Evolutionary conservation across 2,113 vertebrate species (phyloP), one percentile per base, ranked within the genome.

Genomic region (Charadrius vociferus): DNA sequence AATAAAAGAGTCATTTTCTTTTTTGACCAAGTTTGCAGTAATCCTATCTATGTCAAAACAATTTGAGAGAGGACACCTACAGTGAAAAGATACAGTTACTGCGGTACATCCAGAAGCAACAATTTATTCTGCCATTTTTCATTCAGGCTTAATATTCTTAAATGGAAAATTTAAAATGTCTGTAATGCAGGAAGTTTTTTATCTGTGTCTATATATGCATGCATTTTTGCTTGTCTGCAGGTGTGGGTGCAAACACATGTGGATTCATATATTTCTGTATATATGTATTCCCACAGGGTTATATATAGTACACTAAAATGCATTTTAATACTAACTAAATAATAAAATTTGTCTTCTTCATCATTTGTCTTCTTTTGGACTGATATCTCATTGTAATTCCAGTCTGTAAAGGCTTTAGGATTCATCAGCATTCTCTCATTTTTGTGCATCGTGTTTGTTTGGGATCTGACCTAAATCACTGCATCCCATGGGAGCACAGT

Each of bases 41-140:
- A 96, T 92, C 37, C 68, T 92, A 47, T 90, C 52, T 95, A 16
- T 88, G 81, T 70, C 72, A 88, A 95, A 96, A 77, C 34, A 91
- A 86, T 93, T 83, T 47, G 14, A 73, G 20, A 81, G 22, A 7
- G 41, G 19, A 59, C 37, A 30, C 30, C n/a, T 78, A 19, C 21
- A n/a, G 41, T 61, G 45, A 88, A 92, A 96, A 88, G 49, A 86
- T 80, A 61, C 10, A 45, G 55, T 45, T 84, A 59, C n/a, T 83
- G 52, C 4, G 4, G 41, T 90, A 56, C 5, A 22, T 27, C 55
- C 22, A 68, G n/a, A 89, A 88, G 34, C 6, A 79, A 65, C 4
- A 72, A 66, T 78, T 82, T 86, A 39, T 89, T 89, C 43, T 75
- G 32, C 22, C 19, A 6, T 58, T 84, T 91, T 89, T 81, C 17